Evolutionary conservation across 2,797 vertebrate genomes (phyloP), one percentile per base, ranked within the genome.

Genomic region (Centroberyx gerrardi): DNA sequence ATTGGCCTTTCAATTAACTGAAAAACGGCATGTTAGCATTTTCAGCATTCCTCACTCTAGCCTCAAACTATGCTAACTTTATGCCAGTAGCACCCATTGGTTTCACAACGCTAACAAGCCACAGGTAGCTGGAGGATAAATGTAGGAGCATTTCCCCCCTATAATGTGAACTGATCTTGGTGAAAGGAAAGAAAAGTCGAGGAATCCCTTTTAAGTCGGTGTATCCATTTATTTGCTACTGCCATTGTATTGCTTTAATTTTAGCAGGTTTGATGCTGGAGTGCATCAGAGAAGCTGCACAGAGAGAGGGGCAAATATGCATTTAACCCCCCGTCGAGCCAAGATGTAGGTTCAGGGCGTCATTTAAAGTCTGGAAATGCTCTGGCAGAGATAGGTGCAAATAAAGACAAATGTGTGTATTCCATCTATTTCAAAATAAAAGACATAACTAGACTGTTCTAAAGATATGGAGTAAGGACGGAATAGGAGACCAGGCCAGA

Each of bases 361-460:
- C 54, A 46, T 54, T 22, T 31, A 29, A 60, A 40, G 65, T 69
- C 38, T 74, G 66, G 48, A 65, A 68, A 17, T 0, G 9, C 53
- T 73, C 33, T 8, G 29, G 40, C 4, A 10, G 17, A 42, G 48
- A 36, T 42, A 36, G 52, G 33, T 7, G 13, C 56, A 33, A 40
- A 40, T 8, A 40, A 40, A 8, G 38, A 1, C 38, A 0, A 9
- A 40, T 40, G 51, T 36, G 36, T 59, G 8, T 18, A 44, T 33
- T 36, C 48, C 38, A 40, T 29, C 8, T 40, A 13, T 49, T 61
- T 61, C 31, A 15, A 22, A 48, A 62, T 54, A 49, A 61, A 59
- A 72, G 51, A 67, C 51, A 33, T 51, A 72, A 61, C 22, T 13
- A 54, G 42, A 28, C 49, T 46, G 52, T 52, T 68, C 62, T 54